Base-by-base conservation (phyloP, 2,797 vertebrate genomes). In the Loris lydekkerianus region DNA sequence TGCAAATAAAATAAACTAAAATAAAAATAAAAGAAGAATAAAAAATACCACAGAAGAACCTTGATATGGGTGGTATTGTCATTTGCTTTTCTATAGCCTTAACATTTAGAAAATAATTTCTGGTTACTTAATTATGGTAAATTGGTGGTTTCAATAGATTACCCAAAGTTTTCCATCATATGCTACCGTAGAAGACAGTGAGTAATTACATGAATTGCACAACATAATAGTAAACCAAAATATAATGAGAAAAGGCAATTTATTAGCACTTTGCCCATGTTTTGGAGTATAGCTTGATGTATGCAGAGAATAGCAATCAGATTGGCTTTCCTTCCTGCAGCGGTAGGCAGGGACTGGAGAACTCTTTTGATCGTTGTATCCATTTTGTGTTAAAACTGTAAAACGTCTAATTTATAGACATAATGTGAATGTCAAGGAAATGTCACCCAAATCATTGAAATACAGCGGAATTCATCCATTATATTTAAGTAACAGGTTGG, bases 351-450 rank as follows among this genome's bases (percentile, higher is more conserved):
- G 56, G 84, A 96, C 91, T 89, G 37, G 84, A 97, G 91, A 73
- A 94, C 91, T 92, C 96, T 97, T 97, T 94, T 97, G 96, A 97
- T 97, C 81, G 90, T 97, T 97, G 97, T 97, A 97, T 96, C 97
- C 97, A 93, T 97, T 95, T 97, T 96, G 93, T 96, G 93, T 95
- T 97, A 94, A 97, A 97, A 96, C 96, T 93, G 82, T 76, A 96
- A 73, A 89, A 92, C 91, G 97, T 97, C 93, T 96, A 97, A 98
- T 97, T 97, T 97, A 98, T 88, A 97, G 97, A 97, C 93, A 94
- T 96, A 95, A 94, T 95, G 95, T 96, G 97, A 98, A 97, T 97
- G 97, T 97, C 97, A 97, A 96, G 95, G 94, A 97, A 98, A 97
- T 98, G 97, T 97, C 97, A 98, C 93, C 94, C 76, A 95, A 96